These are phyloP conservation scores for Pangasianodon hypophthalmus DNA, from an alignment of 2,113 vertebrate species.

Conservation along the genomic window DNA sequence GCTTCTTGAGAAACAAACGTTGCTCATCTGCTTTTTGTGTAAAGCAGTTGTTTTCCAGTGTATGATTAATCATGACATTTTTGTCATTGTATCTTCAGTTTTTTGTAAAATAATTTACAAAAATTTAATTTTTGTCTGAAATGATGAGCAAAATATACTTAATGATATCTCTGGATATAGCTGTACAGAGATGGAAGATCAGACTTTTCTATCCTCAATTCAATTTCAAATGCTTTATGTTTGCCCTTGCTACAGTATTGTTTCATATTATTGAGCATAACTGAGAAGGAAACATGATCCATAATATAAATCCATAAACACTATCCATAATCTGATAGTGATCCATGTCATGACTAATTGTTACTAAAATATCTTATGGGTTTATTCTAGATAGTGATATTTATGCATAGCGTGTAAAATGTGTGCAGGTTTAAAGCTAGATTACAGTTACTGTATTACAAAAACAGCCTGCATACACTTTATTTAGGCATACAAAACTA, in stretches of 20 bases:
- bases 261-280: conserved; percentile 25
- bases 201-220: not conserved
- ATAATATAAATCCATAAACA: conserved; percentile 22
- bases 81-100: not conserved
- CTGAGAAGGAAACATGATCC: conserved; percentile 22
- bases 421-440: not conserved
- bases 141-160: not conserved
- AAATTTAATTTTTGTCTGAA: not conserved
- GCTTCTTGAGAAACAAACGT: not conserved
- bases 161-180: too few species aligned
- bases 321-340: conserved; percentile 14
- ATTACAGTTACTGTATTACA: not conserved
- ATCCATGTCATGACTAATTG: conserved; percentile 21
- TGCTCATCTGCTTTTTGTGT: not conserved
- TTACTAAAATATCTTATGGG: conserved; percentile 9
- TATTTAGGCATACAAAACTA: conserved; percentile 14
- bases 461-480: not conserved
- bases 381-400: not conserved
- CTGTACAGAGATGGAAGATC: not conserved
- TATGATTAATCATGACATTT: not conserved
- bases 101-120: not conserved
- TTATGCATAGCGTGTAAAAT: not conserved
- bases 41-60: not conserved
- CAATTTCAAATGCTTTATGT: conserved; percentile 12
- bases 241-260: conserved; percentile 1